Conservation (phyloP, 2,113 vertebrate genomes). For the Cyanoramphus novaezelandiae region DNA sequence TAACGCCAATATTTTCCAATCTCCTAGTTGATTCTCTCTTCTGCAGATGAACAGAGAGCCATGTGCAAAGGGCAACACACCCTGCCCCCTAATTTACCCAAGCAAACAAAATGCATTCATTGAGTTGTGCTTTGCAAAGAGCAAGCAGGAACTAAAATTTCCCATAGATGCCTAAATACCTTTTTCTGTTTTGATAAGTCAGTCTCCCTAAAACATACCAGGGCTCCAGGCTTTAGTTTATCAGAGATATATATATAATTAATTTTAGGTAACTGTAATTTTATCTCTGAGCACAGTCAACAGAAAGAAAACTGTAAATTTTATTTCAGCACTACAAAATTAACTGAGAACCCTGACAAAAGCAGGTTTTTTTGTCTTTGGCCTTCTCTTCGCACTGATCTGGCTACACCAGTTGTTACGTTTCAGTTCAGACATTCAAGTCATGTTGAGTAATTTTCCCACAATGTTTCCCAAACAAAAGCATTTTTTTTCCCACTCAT, state of each 20-base stretch:
- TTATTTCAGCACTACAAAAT: neutral
- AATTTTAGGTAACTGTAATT: neutral
- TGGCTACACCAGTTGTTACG: conserved; percentile 11
- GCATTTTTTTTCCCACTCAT: conserved; percentile 20
- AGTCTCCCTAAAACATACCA: neutral
- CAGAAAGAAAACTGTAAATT: neutral
- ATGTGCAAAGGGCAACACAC: neutral
- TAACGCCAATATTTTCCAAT: neutral
- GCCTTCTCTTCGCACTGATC: neutral
- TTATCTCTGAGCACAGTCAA: neutral
- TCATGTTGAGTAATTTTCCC: conserved; percentile 34
- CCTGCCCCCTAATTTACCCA: neutral
- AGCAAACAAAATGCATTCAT: neutral
- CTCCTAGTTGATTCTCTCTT: neutral
- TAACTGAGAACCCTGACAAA: neutral
- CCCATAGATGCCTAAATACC: neutral
- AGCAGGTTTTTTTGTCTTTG: neutral
- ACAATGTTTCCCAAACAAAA: conserved; percentile 43
- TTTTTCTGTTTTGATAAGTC: neutral
- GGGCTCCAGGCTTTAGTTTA: neutral
- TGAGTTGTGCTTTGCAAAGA: neutral
- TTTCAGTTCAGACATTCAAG: conserved; percentile 10
- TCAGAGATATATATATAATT: neutral
- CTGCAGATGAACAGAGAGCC: neutral
- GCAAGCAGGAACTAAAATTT: neutral